Base-by-base conservation (phyloP, 2,797 vertebrate species). In the Gymnopithys bicolor region DNA sequence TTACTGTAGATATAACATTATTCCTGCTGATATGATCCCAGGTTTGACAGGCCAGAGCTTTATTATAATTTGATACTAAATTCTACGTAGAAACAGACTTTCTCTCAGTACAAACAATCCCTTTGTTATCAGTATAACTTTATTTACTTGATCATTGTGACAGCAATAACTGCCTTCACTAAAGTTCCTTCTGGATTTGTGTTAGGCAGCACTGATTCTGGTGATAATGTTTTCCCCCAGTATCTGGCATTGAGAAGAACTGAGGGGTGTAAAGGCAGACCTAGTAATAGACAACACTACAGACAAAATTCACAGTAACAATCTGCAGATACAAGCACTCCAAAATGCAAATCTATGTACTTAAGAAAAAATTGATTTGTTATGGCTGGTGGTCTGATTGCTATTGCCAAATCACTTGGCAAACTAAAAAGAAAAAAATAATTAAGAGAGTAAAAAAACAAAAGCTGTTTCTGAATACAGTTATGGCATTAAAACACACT, bases 321-420 rank as follows among this genome's bases (percentile, higher is more conserved):
- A 86, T 51, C 74, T 88, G 39, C 69, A 88, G 8, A 71, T 70
- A 24, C 55, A 90, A 92, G 28, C 24, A 69, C 63, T 93, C 45
- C 37, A 76, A 90, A 93, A 87, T 68, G 58, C 49, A 93, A 79
- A 88, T 67, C 2, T 15, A 80, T 9, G 71, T 55, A 73, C 59
- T 93, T 67, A 62, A 86, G 69, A 63, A 91, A 91, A 93, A 89
- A 24, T 41, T 82, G 41, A 64, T 87, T 93, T 90, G 48, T 43
- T 84, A 39, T 48, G 80, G 58, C 32, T 89, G 22, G 5, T 89
- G 22, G 6, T 51, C 60, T 92, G 84, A 87, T 3, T 89, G 55
- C 52, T 74, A n/a, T 24, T 60, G 87, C 75, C 66, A 83, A 92
- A 87, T 43, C 33, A 93, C 49, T 49, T 24, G 23, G 30, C 60